Conservation (phyloP, 1,140 invertebrate genomes). For the Megalopta genalis region DNA sequence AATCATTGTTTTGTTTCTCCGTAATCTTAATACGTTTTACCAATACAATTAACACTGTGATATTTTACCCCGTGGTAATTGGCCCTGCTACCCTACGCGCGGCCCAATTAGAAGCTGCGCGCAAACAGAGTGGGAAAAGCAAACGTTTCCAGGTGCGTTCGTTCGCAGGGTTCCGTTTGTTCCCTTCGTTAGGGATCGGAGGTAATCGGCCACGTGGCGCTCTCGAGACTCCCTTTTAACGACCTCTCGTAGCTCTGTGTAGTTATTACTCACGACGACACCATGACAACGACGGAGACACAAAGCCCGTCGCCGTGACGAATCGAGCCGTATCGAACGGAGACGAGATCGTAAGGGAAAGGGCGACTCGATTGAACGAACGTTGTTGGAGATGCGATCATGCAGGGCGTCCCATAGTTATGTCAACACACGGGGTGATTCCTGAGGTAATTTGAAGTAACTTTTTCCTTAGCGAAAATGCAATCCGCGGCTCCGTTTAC, state of each 20-base stretch:
- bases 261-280: constrained; percentile 62
- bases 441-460: no score
- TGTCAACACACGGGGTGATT: no score
- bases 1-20: no score
- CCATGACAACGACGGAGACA: constrained; percentile 59
- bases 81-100: constrained; percentile 17
- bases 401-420: no score
- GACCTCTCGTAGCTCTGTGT: constrained; percentile 43
- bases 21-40: no score
- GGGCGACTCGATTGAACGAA: constrained; percentile 46
- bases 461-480: no score
- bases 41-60: no score
- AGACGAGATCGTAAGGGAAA: constrained; percentile 41
- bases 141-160: constrained; percentile 40
- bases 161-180: no score
- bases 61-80: no score
- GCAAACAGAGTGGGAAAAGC: constrained; percentile 33
- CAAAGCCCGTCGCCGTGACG: constrained; percentile 51
- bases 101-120: constrained; percentile 64
- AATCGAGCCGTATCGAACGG: background rate
- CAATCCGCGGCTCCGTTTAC: no score
- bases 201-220: constrained; percentile 62
- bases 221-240: constrained; percentile 65
- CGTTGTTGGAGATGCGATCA: background rate
- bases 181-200: constrained; percentile 40